phyloP scores from a whole-genome alignment of 1,140 invertebrate genomes.

The Aphelenchoides avenae region DNA sequence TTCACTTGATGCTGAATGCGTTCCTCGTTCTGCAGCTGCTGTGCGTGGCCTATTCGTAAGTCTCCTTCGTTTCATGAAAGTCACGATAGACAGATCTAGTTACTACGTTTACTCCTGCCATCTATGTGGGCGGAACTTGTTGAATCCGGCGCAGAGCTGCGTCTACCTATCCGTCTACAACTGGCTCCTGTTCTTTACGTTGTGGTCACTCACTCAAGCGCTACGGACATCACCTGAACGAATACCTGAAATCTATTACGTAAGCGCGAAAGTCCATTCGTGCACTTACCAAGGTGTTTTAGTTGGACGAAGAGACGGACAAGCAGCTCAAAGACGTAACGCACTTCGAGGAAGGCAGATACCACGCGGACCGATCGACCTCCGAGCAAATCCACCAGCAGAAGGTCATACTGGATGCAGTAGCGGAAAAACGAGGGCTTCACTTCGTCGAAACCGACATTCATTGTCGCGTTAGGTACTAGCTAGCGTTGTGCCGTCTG shows the following conservation, averaged over 20 bases:
- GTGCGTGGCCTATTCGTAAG: conserved; percentile 24
- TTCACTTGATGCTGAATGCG: conserved; percentile 34
- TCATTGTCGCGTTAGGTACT: conserved; percentile 8
- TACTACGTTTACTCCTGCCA: conserved; percentile 36
- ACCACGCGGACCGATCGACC: conserved; percentile 33
- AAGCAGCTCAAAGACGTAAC: conserved; percentile 30
- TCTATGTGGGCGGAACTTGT: conserved; percentile 16
- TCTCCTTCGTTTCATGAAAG: conserved; percentile 2
- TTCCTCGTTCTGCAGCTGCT: conserved; percentile 30
- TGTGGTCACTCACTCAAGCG: conserved; percentile 39
- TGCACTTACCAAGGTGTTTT: neutral
- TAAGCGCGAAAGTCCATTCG: neutral
- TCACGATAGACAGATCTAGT: conserved; percentile 24
- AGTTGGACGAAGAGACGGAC: conserved; percentile 27
- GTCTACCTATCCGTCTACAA: conserved; percentile 31
- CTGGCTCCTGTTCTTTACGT: conserved; percentile 23
- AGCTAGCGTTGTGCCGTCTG: conserved; percentile 4
- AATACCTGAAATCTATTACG: conserved; percentile 31
- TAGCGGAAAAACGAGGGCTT: conserved; percentile 7
- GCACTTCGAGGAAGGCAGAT: conserved; percentile 31
- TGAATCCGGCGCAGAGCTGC: conserved; percentile 17
- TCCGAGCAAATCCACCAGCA: conserved; percentile 32
- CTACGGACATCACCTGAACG: conserved; percentile 20
- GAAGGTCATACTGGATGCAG: conserved; percentile 16
- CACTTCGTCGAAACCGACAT: conserved; percentile 13